Percentiles rank a stretch among this genome's conserved stretches.
These are phyloP conservation scores for Ypsolopha scabrella DNA, from an alignment of 2,888 invertebrate genomes.

Conservation along the genomic window DNA sequence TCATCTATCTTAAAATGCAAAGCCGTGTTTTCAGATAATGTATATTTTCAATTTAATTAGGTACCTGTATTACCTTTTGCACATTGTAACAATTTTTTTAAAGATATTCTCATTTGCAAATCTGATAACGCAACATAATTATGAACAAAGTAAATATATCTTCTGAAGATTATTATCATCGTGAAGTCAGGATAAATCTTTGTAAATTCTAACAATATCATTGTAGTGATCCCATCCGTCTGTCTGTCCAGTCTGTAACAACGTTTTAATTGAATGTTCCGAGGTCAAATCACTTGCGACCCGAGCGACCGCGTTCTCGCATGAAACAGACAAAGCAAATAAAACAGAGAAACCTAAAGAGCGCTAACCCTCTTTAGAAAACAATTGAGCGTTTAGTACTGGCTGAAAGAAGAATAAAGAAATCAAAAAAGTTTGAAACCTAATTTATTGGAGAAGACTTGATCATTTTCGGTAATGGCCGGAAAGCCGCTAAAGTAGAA, in stretches of 20 bases:
- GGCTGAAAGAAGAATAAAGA: too few species aligned
- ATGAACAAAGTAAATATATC: too few species aligned
- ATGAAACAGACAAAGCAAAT: background rate
- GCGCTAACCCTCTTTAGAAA: too few species aligned
- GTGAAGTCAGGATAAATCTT: background rate
- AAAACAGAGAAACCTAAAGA: background rate
- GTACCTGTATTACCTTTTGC: background rate
- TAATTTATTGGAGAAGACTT: too few species aligned
- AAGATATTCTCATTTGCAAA: background rate
- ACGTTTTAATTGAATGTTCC: constrained; percentile 62
- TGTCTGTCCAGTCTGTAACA: constrained; percentile 19
- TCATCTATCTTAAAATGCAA: constrained; percentile 1
- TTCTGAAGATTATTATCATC: too few species aligned
- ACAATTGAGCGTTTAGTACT: too few species aligned
- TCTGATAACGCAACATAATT: too few species aligned
- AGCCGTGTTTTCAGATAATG: background rate
- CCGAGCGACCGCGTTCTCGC: constrained; percentile 23
- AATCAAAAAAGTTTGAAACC: too few species aligned
- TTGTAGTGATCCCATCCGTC: background rate
- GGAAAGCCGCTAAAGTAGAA: background rate
- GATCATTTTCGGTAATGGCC: background rate
- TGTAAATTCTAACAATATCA: constrained; percentile 1
- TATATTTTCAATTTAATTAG: background rate
- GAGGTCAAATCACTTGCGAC: constrained; percentile 67
- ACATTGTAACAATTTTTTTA: background rate